phyloP scores from a whole-genome alignment of 2,797 vertebrate genomes.

The Chaetodon trifasciatus region DNA sequence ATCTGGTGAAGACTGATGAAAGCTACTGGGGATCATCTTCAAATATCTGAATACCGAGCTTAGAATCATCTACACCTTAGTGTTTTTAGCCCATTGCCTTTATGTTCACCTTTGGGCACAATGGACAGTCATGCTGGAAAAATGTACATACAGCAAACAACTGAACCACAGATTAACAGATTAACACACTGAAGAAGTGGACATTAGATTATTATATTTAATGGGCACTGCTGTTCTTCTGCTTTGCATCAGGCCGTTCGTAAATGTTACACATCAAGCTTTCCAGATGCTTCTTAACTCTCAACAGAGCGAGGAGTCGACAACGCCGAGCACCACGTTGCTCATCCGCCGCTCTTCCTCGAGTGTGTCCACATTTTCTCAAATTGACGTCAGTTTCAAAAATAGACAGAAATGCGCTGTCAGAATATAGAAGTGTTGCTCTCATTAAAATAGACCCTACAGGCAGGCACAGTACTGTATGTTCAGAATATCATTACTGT shows the following conservation, averaged over 20 bases:
- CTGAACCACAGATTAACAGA: not conserved
- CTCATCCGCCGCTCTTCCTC: slow-evolving; percentile 53
- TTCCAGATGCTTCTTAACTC: slow-evolving; percentile 48
- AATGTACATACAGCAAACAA: not conserved
- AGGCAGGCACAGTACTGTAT: slow-evolving; percentile 54
- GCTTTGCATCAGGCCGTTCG: slow-evolving; percentile 44
- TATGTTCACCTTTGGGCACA: not conserved
- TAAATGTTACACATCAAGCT: slow-evolving; percentile 46
- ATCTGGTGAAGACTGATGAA: not conserved
- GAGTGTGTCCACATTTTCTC: slow-evolving; percentile 43
- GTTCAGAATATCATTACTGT: slow-evolving; percentile 31
- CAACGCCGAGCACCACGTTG: slow-evolving; percentile 41
- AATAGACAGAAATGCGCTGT: slow-evolving; percentile 67
- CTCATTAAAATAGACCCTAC: slow-evolving; percentile 74
- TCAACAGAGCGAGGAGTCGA: slow-evolving; percentile 40
- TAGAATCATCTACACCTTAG: not conserved
- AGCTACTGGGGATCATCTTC: not conserved
- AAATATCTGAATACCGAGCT: not conserved
- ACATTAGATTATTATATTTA: slow-evolving; percentile 38
- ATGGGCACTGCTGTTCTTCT: slow-evolving; percentile 30
- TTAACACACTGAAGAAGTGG: slow-evolving; percentile 19
- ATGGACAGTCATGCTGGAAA: not conserved
- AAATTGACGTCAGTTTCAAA: slow-evolving; percentile 68
- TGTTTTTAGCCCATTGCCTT: not conserved
- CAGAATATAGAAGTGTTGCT: slow-evolving; percentile 56